Base-by-base conservation (phyloP, 1,140 invertebrate genomes). In the Ceratina calcarata region DNA sequence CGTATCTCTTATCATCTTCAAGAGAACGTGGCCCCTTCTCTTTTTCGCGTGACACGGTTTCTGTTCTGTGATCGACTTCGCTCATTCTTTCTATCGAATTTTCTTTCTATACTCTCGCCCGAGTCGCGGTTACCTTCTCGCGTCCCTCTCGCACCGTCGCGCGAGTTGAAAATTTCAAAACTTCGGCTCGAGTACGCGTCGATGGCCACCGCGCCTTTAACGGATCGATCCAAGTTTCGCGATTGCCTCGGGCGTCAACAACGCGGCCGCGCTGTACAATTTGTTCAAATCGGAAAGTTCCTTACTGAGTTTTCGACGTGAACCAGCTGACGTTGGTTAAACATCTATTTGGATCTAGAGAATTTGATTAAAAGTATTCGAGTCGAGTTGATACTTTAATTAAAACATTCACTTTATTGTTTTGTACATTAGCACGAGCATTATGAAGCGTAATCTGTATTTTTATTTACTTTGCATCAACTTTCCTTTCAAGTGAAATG, bases 261-360 rank as follows among this genome's bases (percentile, higher is more conserved):
- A 81, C 82, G 74, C 82, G 78, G 70, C 62, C 58, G 49, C 73
- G 74, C 68, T 80, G 61, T 69, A 57, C 78, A 79, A 85, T 84
- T 85, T 69, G 78, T 81, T 81, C 64, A 55, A 85, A 84, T 81
- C 83, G 53, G 72, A 72, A 82, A 84, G 60, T 85, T 81, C 68
- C 32, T 57, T 68, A 18, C 45, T 18, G 68, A 69, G 80, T 84
- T 84, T 57, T 58, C 24, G 22, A 24, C 15, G 53, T 20, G 60
- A 67, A 70, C 20, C 51, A 32, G 2, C 3, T 7, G 24, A 60
- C n/a, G 32, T 37, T 8, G 20, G 27, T 49, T 53, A 53, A 68
- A 68, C 49, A 10, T 68, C 13, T 24, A 13, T 22, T 16, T 16
- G 20, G 15, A 67, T 27, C 3, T 27, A 10, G 20, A n/a, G 12